These are phyloP conservation scores for Trachymyrmex septentrionalis DNA, from an alignment of 1,140 invertebrate genomes.

Conservation along the genomic window DNA sequence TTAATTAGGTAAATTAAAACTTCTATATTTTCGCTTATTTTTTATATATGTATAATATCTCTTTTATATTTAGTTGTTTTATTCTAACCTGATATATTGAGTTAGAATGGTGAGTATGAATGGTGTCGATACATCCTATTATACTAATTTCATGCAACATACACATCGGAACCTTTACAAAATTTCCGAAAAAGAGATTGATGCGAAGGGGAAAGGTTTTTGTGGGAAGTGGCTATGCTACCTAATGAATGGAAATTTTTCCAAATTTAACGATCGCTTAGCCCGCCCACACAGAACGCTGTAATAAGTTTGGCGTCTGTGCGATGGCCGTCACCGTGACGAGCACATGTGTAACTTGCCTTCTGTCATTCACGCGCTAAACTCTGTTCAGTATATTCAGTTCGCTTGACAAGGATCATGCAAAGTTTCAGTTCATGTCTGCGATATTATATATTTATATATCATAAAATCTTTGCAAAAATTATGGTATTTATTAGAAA, in stretches of 20 bases:
- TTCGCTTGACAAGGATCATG: conserved; percentile 77
- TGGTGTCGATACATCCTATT: neutral
- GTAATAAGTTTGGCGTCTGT: conserved; percentile 81
- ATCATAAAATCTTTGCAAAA: neutral
- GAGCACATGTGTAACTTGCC: conserved; percentile 85
- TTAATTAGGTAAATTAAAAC: neutral
- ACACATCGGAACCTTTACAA: neutral
- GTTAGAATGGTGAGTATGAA: conserved; percentile 16
- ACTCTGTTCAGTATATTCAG: conserved; percentile 71
- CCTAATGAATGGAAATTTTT: conserved; percentile 75
- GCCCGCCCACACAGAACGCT: conserved; percentile 82
- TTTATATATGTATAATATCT: neutral
- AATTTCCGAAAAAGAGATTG: conserved; percentile 64
- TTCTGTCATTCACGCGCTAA: conserved; percentile 82
- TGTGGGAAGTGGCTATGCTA: conserved; percentile 63
- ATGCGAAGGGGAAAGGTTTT: conserved; percentile 39
- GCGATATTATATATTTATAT: conserved; percentile 7
- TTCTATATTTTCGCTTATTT: neutral
- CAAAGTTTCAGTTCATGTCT: conserved; percentile 55
- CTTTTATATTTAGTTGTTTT: neutral
- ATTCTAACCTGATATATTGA: neutral
- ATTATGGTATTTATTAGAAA: neutral
- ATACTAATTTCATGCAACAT: neutral
- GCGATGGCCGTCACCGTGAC: conserved; percentile 86
- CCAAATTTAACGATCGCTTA: conserved; percentile 82